Evolutionary conservation across 2,113 vertebrate genomes (phyloP), one percentile per base, ranked within the genome.

Genomic region (Nansenia antarctica): DNA sequence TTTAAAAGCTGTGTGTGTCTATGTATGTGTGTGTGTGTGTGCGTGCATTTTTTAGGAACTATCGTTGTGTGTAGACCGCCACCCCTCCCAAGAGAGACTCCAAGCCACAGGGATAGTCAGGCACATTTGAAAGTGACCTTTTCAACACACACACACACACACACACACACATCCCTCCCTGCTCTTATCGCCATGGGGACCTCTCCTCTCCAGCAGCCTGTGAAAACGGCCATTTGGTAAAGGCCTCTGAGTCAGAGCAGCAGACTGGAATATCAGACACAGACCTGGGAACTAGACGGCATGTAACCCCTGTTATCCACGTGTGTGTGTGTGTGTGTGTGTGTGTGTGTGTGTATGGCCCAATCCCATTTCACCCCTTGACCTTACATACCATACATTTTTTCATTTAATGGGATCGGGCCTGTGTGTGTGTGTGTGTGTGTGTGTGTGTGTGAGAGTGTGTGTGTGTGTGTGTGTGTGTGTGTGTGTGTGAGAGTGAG

Each of bases 201-300:
- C 32, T 66, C 53, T 75, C 39, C 34, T 72, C 60, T 67, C 62
- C 27, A 73, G 62, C n/a, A 67, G 14, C 31, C 3, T 65, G 45
- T 65, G 31, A 75, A 76, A 81, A 70, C 55, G 24, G 20, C 59
- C 67, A 45, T 68, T 74, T 76, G 31, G 47, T 78, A 77, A 81
- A 78, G n/a, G 68, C 58, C 26, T 2, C n/a, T 39, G 30, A 63
- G 29, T n/a, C n/a, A n/a, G n/a, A n/a, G 18, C 14, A 42, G 39
- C 39, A 42, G 12, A 42, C 15, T 5, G 39, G 39, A 18, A 42
- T 42, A 18, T 11, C 14, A 42, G 39, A 53, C 24, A 47, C 67
- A 73, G 57, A 70, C 61, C 74, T 62, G 49, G 64, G 34, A 69
- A 61, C n/a, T 26, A 60, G 35, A 29, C 66, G 61, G 20, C 67